Percentiles rank a stretch among this genome's conserved stretches.
These are phyloP conservation scores for Heteromurus nitidus DNA, from an alignment of 2,888 invertebrate genomes.

Conservation along the genomic window DNA sequence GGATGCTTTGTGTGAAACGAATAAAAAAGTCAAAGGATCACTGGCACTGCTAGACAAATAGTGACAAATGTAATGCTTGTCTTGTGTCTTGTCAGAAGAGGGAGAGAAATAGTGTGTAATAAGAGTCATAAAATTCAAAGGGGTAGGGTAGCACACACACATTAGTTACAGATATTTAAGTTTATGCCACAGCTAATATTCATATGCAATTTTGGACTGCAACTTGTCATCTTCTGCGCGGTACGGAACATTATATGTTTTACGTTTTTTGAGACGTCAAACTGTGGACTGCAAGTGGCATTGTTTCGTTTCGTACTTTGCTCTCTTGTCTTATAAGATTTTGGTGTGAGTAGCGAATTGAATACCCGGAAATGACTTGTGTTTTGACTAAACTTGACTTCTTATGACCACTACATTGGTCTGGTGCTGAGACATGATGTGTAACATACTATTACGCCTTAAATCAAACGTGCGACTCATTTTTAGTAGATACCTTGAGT, in stretches of 20 bases:
- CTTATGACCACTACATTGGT: too few species aligned
- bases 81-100: slow-evolving; percentile 30
- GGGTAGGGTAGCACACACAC: too few species aligned
- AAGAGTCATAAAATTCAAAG: too few species aligned
- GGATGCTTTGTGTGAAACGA: background rate
- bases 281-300: slow-evolving; percentile 10
- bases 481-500: background rate
- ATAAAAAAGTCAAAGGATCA: background rate
- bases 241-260: background rate
- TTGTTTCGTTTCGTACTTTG: slow-evolving; percentile 6
- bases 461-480: too few species aligned
- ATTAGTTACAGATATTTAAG: too few species aligned
- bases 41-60: slow-evolving; percentile 22
- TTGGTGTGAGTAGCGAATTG: background rate
- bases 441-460: too few species aligned
- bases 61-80: slow-evolving; percentile 20
- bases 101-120: too few species aligned
- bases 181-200: background rate
- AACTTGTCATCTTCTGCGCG: background rate
- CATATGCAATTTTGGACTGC: background rate
- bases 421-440: too few species aligned
- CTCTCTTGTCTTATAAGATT: background rate
- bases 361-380: slow-evolving; percentile 6
- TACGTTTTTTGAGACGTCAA: slow-evolving; percentile 22
- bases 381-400: background rate